Base-by-base conservation (phyloP, 2,113 vertebrate genomes). In the Nannobrachium achirus region DNA sequence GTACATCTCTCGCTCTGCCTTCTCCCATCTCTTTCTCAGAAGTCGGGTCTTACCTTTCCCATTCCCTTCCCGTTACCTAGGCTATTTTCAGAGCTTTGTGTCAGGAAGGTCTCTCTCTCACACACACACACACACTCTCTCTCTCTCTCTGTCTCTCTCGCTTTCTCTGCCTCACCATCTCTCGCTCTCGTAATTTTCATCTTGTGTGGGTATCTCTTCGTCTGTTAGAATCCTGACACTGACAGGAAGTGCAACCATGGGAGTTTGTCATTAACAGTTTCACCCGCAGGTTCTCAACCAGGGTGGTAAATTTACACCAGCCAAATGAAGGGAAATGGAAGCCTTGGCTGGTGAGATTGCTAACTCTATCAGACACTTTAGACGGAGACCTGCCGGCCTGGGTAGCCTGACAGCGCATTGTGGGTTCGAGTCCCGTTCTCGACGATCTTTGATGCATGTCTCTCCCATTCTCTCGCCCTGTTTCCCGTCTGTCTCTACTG, bases 181-280 rank as follows among this genome's bases (percentile, higher is more conserved):
- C n/a, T 48, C 18, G 3, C 8, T 44, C 6, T 40, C 10, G 25
- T 25, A 25, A 5, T 7, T 14, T 9, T 25, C 25, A 42, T 19
- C 10, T 53, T 68, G n/a, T 13, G 10, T 64, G 64, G 63, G 52
- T 40, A 10, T 62, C 40, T n/a, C 1, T 13, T 4, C 4, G 11
- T 66, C 40, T 14, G 33, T 58, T 60, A 20, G 44, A 39, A 70
- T 42, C 59, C n/a, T 5, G n/a, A 13, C 19, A 7, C 10, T 44
- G 60, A 73, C 59, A 81, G 79, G 71, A 80, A 74, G 72, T 56
- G 56, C 55, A 39, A 66, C 57, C 48, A 16, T 7, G 33, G 56
- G 59, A 48, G 63, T 81, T 79, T 82, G 72, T 69, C 61, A 64
- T 75, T 50, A 57, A 20, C 72, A 81, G 61, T 63, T 69, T 3